Base-by-base conservation (phyloP, 1,140 invertebrate species). In the Ips nitidus region DNA sequence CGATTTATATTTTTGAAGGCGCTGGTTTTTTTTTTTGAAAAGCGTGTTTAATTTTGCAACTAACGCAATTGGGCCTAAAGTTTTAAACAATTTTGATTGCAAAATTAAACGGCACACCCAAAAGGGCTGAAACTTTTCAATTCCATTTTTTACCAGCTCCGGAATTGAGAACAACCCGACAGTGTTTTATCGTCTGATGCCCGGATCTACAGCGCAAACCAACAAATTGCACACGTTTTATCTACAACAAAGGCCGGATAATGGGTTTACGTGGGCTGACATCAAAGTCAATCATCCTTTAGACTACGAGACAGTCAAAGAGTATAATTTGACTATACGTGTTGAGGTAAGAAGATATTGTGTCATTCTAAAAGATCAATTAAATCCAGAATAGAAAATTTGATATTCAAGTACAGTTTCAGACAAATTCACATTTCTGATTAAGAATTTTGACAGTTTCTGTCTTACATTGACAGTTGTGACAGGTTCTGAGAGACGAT, bases 181-280 rank as follows among this genome's bases (percentile, higher is more conserved):
- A 70, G 94, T 97, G 70, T 97, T 95, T 86, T 97, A 97, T 82
- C 91, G 90, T 58, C 83, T 97, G 79, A 97, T 97, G 89, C 93
- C 93, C 63, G 94, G 94, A 70, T 95, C 93, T 7, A 97, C 94
- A 55, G 93, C 94, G 2, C 94, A 97, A 82, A 96, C 94, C 55
- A 97, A 97, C 83, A 97, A 97, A 82, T 92, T 91, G 82, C 92
- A 98, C 81, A 95, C 94, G 53, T 97, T 97, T 82, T 97, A 97
- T 82, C 86, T 97, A 70, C 94, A 95, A 88, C 94, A 96, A 84
- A 86, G 94, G 77, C 87, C 89, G 47, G 94, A 97, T 74, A 92
- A 94, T 78, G 91, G 92, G 40, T 91, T 91, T 73, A 95, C 93
- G 72, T 97, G 94, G 93, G 94, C 93, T 6, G 94, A 96, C 79